Evolutionary conservation across 2,888 invertebrate species (phyloP), one percentile per base, ranked within the genome.

Genomic region (Campoplex capitator): DNA sequence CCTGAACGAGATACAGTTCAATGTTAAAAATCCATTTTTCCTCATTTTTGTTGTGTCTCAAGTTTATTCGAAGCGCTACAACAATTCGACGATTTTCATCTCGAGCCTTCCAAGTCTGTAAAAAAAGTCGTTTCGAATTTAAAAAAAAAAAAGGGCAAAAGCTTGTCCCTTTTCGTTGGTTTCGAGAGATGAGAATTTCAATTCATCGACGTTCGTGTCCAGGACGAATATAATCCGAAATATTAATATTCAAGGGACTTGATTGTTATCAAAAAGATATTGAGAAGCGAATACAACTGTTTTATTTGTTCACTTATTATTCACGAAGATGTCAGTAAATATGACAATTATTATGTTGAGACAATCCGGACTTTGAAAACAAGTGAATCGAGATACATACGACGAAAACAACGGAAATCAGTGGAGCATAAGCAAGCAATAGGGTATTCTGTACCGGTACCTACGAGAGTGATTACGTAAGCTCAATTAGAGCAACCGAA

Each of bases 401-500:
- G 28, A 62, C 62, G 23, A 16, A 62, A 32, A 62, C 62, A 62
- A 62, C 16, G 62, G 32, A 62, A 62, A 32, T 32, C 62, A 16
- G 32, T 62, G 16, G 32, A 62, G 32, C 62, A n/a, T 32, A 32
- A 32, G 32, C 16, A 62, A 62, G 62, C 62, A 32, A 28, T 11
- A 23, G 3, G 7, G 28, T 58, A 58, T 16, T 16, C 32, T 32
- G 32, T 32, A 32, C 62, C 6, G 32, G 32, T 62, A 62, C 32
- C 62, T 62, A 32, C 62, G 16, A 62, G 16, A 62, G 62, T 62
- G 62, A 32, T 62, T 62, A 62, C 62, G 62, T 62, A 62, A 62
- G 32, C 32, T 32, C 62, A 62, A 62, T 62, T 62, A 32, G 62
- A 62, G 32, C 16, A 62, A 62, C 32, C 62, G 62, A 62, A 62